Evolutionary conservation across 2,113 vertebrate genomes (phyloP), one percentile per base, ranked within the genome.

Genomic region (Chionis minor): DNA sequence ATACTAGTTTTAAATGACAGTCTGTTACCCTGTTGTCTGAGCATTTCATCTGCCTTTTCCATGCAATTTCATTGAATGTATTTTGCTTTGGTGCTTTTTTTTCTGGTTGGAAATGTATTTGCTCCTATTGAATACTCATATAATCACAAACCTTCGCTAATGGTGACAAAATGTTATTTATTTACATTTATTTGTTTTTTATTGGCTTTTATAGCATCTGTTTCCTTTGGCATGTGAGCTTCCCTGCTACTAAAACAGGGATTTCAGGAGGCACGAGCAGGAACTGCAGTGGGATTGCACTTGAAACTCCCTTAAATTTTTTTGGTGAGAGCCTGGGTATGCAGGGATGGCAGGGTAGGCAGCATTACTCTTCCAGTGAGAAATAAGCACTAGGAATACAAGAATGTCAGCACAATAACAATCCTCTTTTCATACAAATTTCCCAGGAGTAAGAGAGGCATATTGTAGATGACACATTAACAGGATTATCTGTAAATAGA

Each of bases 151-250:
- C 91, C 85, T 96, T 96, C 90, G 33, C 74, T 95, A 97, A 95
- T 92, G 80, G 92, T 97, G 96, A 97, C 90, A 97, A 94, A 96
- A 97, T 93, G 81, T 94, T 97, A 95, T 94, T 96, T 97, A 95
- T 97, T 97, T 97, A 95, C 97, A 92, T 97, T 97, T 95, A 89
- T 95, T 97, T 97, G 77, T 9, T 94, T 97, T 92, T 94, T 95
- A 93, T 94, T 96, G 81, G 83, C 74, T 97, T 95, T 97, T 95
- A 86, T 84, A 95, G 92, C 95, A 95, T 98, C 97, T 97, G 96
- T 91, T 97, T 95, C 80, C 56, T 95, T 97, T 97, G 94, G 95
- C 96, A 94, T 93, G 73, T 82, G 74, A 93, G 74, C 59, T 77
- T 95, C n/a, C 18, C 66, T 94, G 92, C 56, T 85, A 90, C 83